These are phyloP conservation scores for Sebastiscus tertius DNA, from an alignment of 2,797 vertebrate species.

Conservation along the genomic window DNA sequence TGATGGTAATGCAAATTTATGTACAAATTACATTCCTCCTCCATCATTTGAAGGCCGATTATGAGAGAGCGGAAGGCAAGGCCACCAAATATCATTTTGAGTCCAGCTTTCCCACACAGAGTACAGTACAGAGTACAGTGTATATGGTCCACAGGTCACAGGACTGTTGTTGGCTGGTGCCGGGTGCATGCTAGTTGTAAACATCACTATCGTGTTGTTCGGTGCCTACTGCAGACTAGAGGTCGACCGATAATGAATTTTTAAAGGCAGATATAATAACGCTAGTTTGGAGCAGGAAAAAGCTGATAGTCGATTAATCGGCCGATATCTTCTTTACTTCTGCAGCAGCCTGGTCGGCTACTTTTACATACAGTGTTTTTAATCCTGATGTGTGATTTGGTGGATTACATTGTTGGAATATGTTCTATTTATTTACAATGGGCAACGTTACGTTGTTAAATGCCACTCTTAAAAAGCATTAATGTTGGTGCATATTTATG, in stretches of 20 bases:
- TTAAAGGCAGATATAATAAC: too few species aligned
- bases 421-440: too few species aligned
- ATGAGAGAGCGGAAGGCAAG: neutral
- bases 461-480: too few species aligned
- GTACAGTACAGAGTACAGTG: neutral
- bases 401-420: too few species aligned
- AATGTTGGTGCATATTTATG: too few species aligned
- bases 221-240: too few species aligned
- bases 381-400: too few species aligned
- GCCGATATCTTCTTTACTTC: neutral
- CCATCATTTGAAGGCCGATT: slow-evolving; percentile 10
- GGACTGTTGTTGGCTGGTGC: neutral
- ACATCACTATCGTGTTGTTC: neutral
- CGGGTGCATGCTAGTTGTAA: neutral
- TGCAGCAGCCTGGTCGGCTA: too few species aligned
- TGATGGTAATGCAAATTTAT: slow-evolving; percentile 22
- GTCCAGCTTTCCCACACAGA: neutral
- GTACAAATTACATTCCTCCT: neutral
- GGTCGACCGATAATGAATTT: too few species aligned
- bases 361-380: too few species aligned
- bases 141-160: neutral
- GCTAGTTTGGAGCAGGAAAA: too few species aligned
- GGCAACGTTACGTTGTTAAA: too few species aligned
- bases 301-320: neutral
- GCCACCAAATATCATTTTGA: neutral